A percentile compares a stretch with the other conserved stretches of the same genome.
phyloP scores from a whole-genome alignment of 2,113 vertebrate species.

The Anarrhichthys ocellatus region DNA sequence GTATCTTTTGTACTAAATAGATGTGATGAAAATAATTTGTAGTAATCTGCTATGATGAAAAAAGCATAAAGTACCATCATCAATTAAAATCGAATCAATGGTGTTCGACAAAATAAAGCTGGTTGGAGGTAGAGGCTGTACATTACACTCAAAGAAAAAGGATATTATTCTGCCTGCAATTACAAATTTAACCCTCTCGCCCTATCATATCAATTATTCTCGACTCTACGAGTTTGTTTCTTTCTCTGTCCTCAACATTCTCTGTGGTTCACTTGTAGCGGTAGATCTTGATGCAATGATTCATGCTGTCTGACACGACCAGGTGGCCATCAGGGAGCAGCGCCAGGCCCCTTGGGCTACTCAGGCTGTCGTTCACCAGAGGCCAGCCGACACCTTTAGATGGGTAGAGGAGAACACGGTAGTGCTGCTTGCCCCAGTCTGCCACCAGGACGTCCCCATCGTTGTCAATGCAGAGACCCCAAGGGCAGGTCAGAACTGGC shows the following conservation, averaged over 20 bases:
- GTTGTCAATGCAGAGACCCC: slow-evolving; percentile 85
- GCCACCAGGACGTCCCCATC: slow-evolving; percentile 85
- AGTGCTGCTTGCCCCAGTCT: slow-evolving; percentile 83
- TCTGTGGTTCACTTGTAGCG: slow-evolving; percentile 79
- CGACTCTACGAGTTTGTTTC: neutral
- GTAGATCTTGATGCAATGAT: slow-evolving; percentile 86
- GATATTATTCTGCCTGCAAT: neutral
- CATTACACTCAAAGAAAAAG: slow-evolving; percentile 23
- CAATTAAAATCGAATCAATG: slow-evolving; percentile 1
- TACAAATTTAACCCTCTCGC: slow-evolving; percentile 2
- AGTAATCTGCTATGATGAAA: neutral
- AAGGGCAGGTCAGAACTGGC: slow-evolving; percentile 82
- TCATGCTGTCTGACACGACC: slow-evolving; percentile 87
- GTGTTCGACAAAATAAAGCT: neutral
- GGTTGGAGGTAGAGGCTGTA: slow-evolving; percentile 35
- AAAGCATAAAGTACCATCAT: neutral
- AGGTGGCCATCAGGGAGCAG: slow-evolving; percentile 81
- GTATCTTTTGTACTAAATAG: neutral
- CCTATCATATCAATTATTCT: slow-evolving; percentile 1
- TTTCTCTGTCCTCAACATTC: neutral
- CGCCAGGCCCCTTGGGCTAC: slow-evolving; percentile 83
- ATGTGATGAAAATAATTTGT: neutral
- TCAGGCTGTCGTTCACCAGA: slow-evolving; percentile 78
- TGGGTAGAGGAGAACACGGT: slow-evolving; percentile 82
- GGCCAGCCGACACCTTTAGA: slow-evolving; percentile 76